Evolutionary conservation across 2,888 invertebrate species (phyloP).

Genomic region (Sclerodermus sp.): DNA sequence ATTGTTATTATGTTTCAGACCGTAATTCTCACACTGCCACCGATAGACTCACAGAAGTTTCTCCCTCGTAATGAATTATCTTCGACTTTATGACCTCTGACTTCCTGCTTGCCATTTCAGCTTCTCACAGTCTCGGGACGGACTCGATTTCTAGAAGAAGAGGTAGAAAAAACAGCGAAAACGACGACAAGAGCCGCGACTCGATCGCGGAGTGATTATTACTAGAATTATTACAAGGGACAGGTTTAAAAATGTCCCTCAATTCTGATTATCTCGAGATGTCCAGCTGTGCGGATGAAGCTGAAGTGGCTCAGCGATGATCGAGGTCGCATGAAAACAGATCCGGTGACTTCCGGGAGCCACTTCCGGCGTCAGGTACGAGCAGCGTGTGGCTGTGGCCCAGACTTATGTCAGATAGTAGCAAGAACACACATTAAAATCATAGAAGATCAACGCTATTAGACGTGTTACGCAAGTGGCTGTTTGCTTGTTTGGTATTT

Average conservation of each 20-base stretch:
- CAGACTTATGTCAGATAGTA: slow-evolving; percentile 38
- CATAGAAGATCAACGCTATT: slow-evolving; percentile 40
- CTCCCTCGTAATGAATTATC: too few relatives aligned
- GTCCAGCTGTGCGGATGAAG: too few relatives aligned
- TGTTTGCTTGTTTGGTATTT: slow-evolving; percentile 11
- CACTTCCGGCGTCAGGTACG: slow-evolving; percentile 21
- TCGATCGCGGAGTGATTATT: slow-evolving; percentile 16
- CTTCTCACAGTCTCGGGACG: slow-evolving; percentile 11
- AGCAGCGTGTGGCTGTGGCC: slow-evolving; percentile 23
- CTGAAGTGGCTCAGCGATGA: too few relatives aligned
- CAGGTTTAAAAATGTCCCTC: too few relatives aligned
- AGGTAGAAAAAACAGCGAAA: slow-evolving; percentile 53
- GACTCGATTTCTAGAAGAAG: slow-evolving; percentile 46
- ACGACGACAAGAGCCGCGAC: slow-evolving; percentile 44
- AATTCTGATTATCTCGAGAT: too few relatives aligned
- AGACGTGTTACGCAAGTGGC: slow-evolving; percentile 21
- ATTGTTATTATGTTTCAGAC: slow-evolving; percentile 51
- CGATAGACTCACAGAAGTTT: slow-evolving; percentile 20
- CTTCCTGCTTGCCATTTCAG: slow-evolving; percentile 21
- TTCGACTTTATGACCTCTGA: too few relatives aligned
- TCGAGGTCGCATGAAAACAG: too few relatives aligned
- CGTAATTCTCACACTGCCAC: slow-evolving; percentile 35
- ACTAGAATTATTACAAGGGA: slow-evolving; percentile 21
- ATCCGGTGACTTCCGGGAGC: slow-evolving; percentile 1
- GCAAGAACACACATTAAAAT: slow-evolving; percentile 48